phyloP scores from a whole-genome alignment of 2,888 invertebrate genomes.

The Odiellus spinosus region DNA sequence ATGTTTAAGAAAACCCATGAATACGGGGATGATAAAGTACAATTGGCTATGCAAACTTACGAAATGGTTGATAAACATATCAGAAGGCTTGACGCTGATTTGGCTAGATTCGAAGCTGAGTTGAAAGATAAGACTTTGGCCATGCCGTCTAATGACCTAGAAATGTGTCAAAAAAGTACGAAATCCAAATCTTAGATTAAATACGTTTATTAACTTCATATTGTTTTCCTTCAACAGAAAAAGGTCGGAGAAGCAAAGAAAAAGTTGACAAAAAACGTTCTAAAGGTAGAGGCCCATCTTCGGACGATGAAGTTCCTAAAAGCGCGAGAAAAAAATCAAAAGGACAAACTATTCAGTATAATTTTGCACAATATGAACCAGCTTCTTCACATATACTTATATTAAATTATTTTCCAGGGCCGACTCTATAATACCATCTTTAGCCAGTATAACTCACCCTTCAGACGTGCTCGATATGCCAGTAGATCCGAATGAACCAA shows the following conservation, averaged over 20 bases:
- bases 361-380: neutral
- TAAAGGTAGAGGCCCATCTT: slow-evolving; percentile 30
- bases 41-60: slow-evolving; percentile 92
- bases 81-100: slow-evolving; percentile 80
- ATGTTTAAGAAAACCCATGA: slow-evolving; percentile 86
- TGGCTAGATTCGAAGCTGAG: slow-evolving; percentile 90
- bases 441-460: slow-evolving; percentile 51
- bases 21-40: slow-evolving; percentile 93
- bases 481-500: slow-evolving; percentile 88
- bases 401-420: no score
- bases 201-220: no score
- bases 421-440: slow-evolving; percentile 25
- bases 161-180: slow-evolving; percentile 18
- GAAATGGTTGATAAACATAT: slow-evolving; percentile 96
- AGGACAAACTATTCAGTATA: slow-evolving; percentile 14
- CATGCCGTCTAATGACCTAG: slow-evolving; percentile 30
- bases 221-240: no score
- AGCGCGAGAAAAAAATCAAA: slow-evolving; percentile 19
- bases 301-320: slow-evolving; percentile 22
- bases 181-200: no score
- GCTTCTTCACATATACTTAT: neutral
- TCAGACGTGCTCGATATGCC: slow-evolving; percentile 53
- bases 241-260: slow-evolving; percentile 52
- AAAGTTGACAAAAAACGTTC: slow-evolving; percentile 39
- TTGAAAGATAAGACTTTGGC: slow-evolving; percentile 83